Evolutionary conservation across 2,797 vertebrate species (phyloP).

Genomic region (Arrhamphus sclerolepis): DNA sequence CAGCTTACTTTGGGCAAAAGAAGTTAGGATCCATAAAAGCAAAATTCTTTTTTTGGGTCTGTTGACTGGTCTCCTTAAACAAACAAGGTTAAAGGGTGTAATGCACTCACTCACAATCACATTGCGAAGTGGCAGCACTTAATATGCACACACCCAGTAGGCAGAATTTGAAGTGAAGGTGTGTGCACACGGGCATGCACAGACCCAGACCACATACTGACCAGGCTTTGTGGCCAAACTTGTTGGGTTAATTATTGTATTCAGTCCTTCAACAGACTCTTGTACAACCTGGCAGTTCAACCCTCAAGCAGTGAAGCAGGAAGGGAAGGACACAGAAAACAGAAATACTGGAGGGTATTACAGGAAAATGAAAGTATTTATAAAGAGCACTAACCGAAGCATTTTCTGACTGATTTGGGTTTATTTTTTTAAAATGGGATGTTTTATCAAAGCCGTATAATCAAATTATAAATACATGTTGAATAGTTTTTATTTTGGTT

Average conservation of each 20-base stretch:
- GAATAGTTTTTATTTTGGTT: not conserved
- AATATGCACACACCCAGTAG: not conserved
- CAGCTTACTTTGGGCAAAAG: too few species aligned
- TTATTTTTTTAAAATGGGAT: too few species aligned
- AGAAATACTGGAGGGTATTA: not conserved
- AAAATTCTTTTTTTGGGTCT: too few species aligned
- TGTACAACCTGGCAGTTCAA: conserved; percentile 9
- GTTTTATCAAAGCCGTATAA: too few species aligned
- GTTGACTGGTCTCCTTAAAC: not conserved
- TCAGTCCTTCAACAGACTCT: conserved; percentile 11
- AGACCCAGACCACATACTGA: conserved; percentile 17
- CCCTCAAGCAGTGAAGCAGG: not conserved
- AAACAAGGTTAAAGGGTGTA: not conserved
- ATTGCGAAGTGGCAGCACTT: conserved; percentile 1
- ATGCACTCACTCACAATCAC: not conserved
- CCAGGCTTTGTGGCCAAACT: conserved; percentile 2
- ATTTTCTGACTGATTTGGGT: too few species aligned
- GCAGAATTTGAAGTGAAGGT: conserved; percentile 14
- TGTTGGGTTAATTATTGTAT: conserved; percentile 23
- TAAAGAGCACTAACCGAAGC: too few species aligned
- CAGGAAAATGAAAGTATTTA: too few species aligned
- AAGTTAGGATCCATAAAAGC: too few species aligned
- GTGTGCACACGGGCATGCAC: conserved; percentile 17
- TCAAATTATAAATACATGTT: too few species aligned
- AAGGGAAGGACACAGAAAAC: not conserved